These are phyloP conservation scores for Physella acuta DNA, from an alignment of 1,140 invertebrate species.

Conservation along the genomic window DNA sequence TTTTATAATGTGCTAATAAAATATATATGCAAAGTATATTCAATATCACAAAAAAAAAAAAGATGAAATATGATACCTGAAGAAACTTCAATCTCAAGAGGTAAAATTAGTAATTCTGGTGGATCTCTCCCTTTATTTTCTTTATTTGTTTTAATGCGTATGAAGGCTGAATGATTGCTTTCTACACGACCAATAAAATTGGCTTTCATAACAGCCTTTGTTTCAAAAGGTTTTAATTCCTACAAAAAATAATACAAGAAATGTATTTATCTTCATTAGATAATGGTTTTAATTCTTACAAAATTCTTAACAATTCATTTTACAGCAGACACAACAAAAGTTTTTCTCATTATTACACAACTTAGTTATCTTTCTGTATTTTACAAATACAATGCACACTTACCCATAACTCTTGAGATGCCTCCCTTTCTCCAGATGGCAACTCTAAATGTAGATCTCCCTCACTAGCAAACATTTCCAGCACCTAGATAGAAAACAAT, in stretches of 20 bases:
- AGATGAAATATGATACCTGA: slow-evolving; percentile 53
- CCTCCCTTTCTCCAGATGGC: slow-evolving; percentile 78
- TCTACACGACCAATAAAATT: slow-evolving; percentile 76
- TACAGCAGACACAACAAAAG: neutral
- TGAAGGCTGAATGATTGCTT: slow-evolving; percentile 81
- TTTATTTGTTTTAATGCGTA: slow-evolving; percentile 76
- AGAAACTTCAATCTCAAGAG: slow-evolving; percentile 84
- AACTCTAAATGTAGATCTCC: slow-evolving; percentile 88
- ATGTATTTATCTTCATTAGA: too few relatives aligned
- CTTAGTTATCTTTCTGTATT: too few relatives aligned
- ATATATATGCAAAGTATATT: too few relatives aligned
- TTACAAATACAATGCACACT: too few relatives aligned
- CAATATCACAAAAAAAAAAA: slow-evolving; percentile 15
- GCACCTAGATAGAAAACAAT: slow-evolving; percentile 64
- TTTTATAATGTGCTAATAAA: too few relatives aligned
- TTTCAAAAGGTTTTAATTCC: slow-evolving; percentile 85
- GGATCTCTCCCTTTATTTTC: slow-evolving; percentile 66
- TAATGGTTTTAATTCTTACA: too few relatives aligned
- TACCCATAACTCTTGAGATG: slow-evolving; percentile 78
- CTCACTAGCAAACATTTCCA: slow-evolving; percentile 88
- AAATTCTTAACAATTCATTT: too few relatives aligned
- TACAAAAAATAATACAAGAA: slow-evolving; percentile 34
- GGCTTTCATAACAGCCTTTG: slow-evolving; percentile 84
- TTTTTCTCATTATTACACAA: too few relatives aligned
- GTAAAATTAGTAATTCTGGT: slow-evolving; percentile 68